Percentiles rank a stretch among this genome's conserved stretches.
These are phyloP conservation scores for Heliconius cydno DNA, from an alignment of 2,888 invertebrate genomes.

Conservation along the genomic window DNA sequence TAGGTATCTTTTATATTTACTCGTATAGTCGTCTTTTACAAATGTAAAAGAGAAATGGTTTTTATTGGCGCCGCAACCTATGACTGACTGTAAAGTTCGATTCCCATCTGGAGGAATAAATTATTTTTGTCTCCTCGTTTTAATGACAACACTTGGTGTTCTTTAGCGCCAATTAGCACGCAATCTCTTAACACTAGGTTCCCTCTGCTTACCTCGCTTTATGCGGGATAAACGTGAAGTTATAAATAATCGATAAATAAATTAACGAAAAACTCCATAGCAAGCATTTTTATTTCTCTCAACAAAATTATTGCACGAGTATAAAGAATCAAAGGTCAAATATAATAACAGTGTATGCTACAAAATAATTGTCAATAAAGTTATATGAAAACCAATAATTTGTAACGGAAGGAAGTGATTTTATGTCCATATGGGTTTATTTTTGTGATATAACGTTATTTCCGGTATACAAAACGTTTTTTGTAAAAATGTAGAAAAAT, in stretches of 20 bases:
- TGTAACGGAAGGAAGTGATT: conserved; percentile 22
- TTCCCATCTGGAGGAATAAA: neutral
- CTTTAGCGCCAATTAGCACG: neutral
- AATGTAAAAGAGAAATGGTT: no score
- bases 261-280: neutral
- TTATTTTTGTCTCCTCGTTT: neutral
- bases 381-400: neutral
- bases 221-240: neutral
- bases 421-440: neutral
- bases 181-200: neutral
- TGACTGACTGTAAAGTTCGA: no score
- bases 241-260: neutral
- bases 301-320: neutral
- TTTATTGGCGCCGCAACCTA: no score
- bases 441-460: neutral
- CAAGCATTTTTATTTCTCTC: neutral
- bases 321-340: conserved; percentile 9
- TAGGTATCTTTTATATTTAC: neutral
- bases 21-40: neutral
- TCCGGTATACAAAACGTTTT: neutral
- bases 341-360: neutral
- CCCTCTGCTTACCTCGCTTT: no score
- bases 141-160: neutral
- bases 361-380: conserved; percentile 9
- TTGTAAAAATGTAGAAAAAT: neutral